Percentiles rank a stretch among this genome's conserved stretches.
Conservation (phyloP, 1,140 invertebrate species). For the Grapholita molesta region DNA sequence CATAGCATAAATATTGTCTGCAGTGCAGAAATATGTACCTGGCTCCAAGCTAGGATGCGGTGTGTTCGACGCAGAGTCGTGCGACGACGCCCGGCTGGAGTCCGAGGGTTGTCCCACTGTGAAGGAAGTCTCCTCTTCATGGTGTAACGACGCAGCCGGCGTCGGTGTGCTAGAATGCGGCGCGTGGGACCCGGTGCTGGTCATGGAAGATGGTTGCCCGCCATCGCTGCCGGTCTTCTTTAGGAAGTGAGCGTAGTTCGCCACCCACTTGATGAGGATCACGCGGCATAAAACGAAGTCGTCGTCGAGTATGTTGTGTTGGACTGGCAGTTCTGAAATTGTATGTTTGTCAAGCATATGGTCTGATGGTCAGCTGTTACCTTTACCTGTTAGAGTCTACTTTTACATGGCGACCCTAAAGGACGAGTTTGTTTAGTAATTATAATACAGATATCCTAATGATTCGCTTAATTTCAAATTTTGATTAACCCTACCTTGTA, state of each 20-base stretch:
- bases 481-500: too few species aligned
- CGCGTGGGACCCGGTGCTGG: conserved; percentile 62
- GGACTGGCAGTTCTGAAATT: conserved; percentile 79
- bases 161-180: conserved; percentile 57
- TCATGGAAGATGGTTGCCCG: conserved; percentile 70
- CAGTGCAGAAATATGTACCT: conserved; percentile 49
- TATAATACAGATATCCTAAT: too few species aligned
- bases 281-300: conserved; percentile 88
- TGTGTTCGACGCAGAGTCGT: conserved; percentile 64
- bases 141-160: conserved; percentile 55
- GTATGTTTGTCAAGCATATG: too few species aligned
- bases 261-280: conserved; percentile 92
- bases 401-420: too few species aligned
- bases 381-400: too few species aligned
- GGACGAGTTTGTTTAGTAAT: too few species aligned
- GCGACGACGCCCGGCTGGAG: conserved; percentile 63
- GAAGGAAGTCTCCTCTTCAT: conserved; percentile 75
- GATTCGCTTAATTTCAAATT: too few species aligned
- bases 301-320: conserved; percentile 79
- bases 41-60: conserved; percentile 74
- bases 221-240: conserved; percentile 79
- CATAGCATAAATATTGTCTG: too few species aligned
- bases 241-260: conserved; percentile 88
- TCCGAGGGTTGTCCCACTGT: conserved; percentile 72
- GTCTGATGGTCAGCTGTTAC: too few species aligned